These are phyloP conservation scores for Netelia virgata DNA, from an alignment of 2,888 invertebrate genomes.

Conservation along the genomic window DNA sequence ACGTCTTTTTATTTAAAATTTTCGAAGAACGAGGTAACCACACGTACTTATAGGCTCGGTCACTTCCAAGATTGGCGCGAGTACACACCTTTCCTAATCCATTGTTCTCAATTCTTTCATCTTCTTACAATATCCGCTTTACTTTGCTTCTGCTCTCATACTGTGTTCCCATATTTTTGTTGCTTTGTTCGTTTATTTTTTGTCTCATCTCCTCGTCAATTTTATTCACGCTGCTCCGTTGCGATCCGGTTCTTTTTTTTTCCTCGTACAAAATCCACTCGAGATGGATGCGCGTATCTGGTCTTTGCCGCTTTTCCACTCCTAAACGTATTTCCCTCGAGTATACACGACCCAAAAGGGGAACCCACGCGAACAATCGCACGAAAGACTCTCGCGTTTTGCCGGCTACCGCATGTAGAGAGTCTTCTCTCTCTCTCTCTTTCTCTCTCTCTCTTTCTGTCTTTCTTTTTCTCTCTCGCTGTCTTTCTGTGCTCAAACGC, in stretches of 20 bases:
- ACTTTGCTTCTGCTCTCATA: conserved; percentile 7
- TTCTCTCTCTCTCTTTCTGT: neutral
- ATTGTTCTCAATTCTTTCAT: conserved; percentile 20
- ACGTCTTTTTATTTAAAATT: neutral
- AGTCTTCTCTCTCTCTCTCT: neutral
- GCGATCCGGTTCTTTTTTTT: conserved; percentile 42
- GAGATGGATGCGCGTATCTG: conserved; percentile 31
- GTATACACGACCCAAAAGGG: conserved; percentile 60
- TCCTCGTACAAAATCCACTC: conserved; percentile 41
- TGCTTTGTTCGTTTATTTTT: conserved; percentile 12
- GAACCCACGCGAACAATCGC: conserved; percentile 55
- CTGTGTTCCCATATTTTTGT: conserved; percentile 23
- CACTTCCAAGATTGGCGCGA: no score
- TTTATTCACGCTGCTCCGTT: conserved; percentile 25
- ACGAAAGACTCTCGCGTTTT: conserved; percentile 35
- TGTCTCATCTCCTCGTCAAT: conserved; percentile 14
- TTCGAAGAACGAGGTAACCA: no score
- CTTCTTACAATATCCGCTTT: conserved; percentile 13
- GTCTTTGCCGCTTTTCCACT: conserved; percentile 56
- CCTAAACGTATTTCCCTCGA: conserved; percentile 70
- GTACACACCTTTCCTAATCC: neutral
- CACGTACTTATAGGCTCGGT: no score
- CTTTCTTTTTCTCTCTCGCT: neutral
- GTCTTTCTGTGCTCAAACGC: conserved; percentile 18
- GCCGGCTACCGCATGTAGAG: conserved; percentile 11